phyloP scores from a whole-genome alignment of 2,888 invertebrate genomes.

The Dicycla oo region DNA sequence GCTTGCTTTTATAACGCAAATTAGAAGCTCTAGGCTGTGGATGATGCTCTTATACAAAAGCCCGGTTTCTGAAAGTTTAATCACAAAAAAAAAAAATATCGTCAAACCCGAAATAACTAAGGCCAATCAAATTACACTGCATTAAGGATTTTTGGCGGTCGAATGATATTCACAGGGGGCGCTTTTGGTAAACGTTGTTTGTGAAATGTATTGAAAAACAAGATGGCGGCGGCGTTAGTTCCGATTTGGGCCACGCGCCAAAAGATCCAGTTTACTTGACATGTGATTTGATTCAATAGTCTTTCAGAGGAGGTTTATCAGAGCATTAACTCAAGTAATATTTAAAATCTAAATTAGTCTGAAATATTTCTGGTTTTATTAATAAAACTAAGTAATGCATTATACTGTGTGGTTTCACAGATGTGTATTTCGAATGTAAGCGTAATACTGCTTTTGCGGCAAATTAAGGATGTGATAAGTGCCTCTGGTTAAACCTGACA shows the following conservation, averaged over 20 bases:
- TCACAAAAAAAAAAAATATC: background rate
- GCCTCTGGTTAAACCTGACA: slow-evolving; percentile 47
- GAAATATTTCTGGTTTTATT: slow-evolving; percentile 44
- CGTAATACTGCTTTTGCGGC: slow-evolving; percentile 30
- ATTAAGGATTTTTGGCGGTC: background rate
- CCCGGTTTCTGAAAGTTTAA: slow-evolving; percentile 6
- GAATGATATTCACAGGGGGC: background rate
- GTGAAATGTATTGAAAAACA: background rate
- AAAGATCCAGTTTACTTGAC: background rate
- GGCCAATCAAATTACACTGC: background rate
- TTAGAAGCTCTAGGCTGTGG: slow-evolving; percentile 62
- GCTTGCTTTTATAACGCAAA: slow-evolving; percentile 60
- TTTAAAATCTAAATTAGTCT: slow-evolving; percentile 34
- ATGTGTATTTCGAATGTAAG: slow-evolving; percentile 25
- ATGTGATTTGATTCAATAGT: background rate
- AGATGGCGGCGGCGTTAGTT: background rate
- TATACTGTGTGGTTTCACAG: slow-evolving; percentile 20
- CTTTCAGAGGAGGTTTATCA: slow-evolving; percentile 8
- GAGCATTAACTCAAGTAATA: slow-evolving; percentile 39
- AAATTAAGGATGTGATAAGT: slow-evolving; percentile 29
- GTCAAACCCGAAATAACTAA: background rate
- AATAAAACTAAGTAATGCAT: slow-evolving; percentile 12
- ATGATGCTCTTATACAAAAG: slow-evolving; percentile 19
- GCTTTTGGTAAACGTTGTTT: background rate
- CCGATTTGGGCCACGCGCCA: background rate